These are phyloP conservation scores for Megalops atlanticus DNA, from an alignment of 2,113 vertebrate genomes.

Conservation along the genomic window DNA sequence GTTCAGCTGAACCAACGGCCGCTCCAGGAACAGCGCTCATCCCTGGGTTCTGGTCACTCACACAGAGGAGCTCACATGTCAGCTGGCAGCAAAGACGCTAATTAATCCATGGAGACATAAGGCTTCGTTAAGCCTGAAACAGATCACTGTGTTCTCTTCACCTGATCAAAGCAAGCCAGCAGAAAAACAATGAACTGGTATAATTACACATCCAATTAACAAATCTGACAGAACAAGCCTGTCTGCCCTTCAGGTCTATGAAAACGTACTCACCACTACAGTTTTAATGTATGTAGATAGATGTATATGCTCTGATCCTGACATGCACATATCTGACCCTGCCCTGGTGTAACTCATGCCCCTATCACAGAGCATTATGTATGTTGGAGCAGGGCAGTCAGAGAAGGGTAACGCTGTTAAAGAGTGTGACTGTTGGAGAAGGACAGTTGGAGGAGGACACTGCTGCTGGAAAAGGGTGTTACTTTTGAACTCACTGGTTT, in stretches of 20 bases:
- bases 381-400: too few species aligned
- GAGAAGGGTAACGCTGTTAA: too few species aligned
- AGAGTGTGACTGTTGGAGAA: too few species aligned
- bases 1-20: background rate
- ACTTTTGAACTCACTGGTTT: too few species aligned
- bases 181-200: background rate
- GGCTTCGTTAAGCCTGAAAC: background rate
- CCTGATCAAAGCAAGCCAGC: background rate
- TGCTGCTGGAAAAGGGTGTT: background rate
- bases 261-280: background rate
- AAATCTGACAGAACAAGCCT: background rate
- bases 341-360: background rate
- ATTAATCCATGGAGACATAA: background rate
- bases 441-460: too few species aligned
- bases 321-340: background rate
- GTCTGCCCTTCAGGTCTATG: background rate
- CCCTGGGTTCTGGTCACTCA: background rate
- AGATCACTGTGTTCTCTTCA: background rate
- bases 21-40: background rate
- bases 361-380: background rate
- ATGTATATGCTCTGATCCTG: background rate
- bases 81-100: background rate
- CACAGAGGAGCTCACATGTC: background rate
- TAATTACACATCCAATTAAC: background rate
- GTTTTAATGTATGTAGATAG: background rate